Evolutionary conservation across 2,797 vertebrate species (phyloP).

Genomic region (Phalanger gymnotis): DNA sequence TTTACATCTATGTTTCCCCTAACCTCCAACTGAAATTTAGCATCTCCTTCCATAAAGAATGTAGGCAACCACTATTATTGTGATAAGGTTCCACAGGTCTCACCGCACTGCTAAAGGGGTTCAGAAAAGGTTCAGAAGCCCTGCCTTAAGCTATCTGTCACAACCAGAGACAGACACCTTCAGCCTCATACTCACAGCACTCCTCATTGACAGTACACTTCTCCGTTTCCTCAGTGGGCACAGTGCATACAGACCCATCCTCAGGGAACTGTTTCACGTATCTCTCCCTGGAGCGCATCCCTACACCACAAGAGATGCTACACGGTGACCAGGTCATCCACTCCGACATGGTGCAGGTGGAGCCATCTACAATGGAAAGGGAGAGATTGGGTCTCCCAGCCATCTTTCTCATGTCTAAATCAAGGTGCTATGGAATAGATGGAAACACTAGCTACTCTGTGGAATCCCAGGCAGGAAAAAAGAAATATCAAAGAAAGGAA

Average conservation of each 20-base stretch:
- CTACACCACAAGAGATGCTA: slow-evolving; percentile 93
- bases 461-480: not conserved
- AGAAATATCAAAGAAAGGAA: not conserved
- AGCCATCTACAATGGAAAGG: slow-evolving; percentile 88
- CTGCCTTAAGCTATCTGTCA: not conserved
- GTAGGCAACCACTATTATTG: not conserved
- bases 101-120: not conserved
- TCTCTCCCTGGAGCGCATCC: slow-evolving; percentile 93
- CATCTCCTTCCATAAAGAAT: not conserved
- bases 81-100: not conserved
- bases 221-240: slow-evolving; percentile 95
- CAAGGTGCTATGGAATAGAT: not conserved
- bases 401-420: not conserved
- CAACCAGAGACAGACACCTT: not conserved
- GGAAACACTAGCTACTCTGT: not conserved
- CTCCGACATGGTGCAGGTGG: slow-evolving; percentile 99
- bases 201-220: slow-evolving; percentile 96
- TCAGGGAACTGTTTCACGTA: slow-evolving; percentile 98
- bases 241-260: slow-evolving; percentile 94
- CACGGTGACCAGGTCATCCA: slow-evolving; percentile 99
- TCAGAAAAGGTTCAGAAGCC: not conserved
- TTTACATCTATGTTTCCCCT: not conserved
- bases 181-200: slow-evolving; percentile 89
- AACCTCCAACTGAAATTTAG: not conserved
- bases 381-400: not conserved